Evolutionary conservation across 1,140 invertebrate species (phyloP).

Genomic region (Aphis craccivora): DNA sequence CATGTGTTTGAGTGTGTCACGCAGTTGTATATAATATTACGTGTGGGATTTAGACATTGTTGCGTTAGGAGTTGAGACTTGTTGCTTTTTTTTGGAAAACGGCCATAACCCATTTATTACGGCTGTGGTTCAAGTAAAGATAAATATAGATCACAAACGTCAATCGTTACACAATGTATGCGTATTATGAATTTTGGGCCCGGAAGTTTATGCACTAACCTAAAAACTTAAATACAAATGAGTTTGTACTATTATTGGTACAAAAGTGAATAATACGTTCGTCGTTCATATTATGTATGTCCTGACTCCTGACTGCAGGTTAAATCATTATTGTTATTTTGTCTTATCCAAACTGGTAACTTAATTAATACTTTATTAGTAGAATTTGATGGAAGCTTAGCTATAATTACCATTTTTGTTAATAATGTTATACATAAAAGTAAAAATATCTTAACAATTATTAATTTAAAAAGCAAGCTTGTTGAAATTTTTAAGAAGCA

Average conservation of each 20-base stretch:
- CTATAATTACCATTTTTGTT: neutral
- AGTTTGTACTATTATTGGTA: neutral
- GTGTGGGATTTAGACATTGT: neutral
- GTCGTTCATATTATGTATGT: too few species aligned
- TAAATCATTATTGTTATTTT: neutral
- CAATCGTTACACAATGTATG: neutral
- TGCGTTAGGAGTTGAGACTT: neutral
- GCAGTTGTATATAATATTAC: neutral
- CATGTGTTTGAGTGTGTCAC: neutral
- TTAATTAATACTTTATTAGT: neutral
- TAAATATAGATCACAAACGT: neutral
- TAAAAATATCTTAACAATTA: neutral
- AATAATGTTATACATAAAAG: neutral
- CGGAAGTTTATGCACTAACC: neutral
- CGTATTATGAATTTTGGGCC: neutral
- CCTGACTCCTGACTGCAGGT: neutral
- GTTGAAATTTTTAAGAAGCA: neutral
- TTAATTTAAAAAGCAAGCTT: neutral
- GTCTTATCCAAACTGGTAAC: neutral
- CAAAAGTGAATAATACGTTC: neutral
- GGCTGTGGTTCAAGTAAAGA: neutral
- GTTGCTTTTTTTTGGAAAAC: constrained; percentile 12
- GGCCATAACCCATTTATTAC: neutral
- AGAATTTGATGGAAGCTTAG: neutral
- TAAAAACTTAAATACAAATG: neutral